Percentiles rank a stretch among this genome's conserved stretches.
Conservation (phyloP, 2,113 vertebrate species). For the Apteryx owenii region DNA sequence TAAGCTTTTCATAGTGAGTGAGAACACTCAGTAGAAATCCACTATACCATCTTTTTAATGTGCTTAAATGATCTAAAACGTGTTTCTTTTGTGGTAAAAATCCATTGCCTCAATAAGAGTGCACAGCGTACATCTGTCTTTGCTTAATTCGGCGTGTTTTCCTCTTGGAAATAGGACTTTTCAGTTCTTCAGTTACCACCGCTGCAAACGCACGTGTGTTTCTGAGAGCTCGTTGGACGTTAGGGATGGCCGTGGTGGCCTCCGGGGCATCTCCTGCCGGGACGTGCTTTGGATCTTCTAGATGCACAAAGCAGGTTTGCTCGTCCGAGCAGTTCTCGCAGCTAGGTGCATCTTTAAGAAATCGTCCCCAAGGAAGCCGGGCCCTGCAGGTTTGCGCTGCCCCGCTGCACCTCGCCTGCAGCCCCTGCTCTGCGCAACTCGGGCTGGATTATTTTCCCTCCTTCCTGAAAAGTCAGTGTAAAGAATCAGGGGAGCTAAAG, state of each 20-base stretch:
- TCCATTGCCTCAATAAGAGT: background rate
- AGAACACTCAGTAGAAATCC: background rate
- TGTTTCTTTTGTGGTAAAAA: constrained; percentile 29
- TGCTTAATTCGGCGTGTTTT: constrained; percentile 36
- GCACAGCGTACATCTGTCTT: background rate
- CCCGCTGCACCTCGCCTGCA: background rate
- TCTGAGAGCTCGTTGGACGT: accelerated
- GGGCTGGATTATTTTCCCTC: background rate
- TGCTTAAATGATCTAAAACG: background rate
- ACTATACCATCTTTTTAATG: background rate
- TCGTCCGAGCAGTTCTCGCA: background rate
- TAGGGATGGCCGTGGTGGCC: background rate
- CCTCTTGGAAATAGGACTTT: background rate
- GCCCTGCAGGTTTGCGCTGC: background rate
- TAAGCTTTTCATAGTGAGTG: background rate
- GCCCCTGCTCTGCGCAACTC: background rate
- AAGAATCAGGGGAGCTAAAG: background rate
- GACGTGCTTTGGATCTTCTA: accelerated
- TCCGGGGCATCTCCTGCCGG: accelerated
- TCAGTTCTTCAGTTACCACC: background rate
- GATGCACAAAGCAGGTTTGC: accelerated
- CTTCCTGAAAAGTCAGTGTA: background rate
- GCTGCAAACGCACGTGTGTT: accelerated
- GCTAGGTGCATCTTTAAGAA: background rate
- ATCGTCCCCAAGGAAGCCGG: background rate